Base-by-base conservation (phyloP, 2,113 vertebrate species). In the Gymnorhina tibicen region DNA sequence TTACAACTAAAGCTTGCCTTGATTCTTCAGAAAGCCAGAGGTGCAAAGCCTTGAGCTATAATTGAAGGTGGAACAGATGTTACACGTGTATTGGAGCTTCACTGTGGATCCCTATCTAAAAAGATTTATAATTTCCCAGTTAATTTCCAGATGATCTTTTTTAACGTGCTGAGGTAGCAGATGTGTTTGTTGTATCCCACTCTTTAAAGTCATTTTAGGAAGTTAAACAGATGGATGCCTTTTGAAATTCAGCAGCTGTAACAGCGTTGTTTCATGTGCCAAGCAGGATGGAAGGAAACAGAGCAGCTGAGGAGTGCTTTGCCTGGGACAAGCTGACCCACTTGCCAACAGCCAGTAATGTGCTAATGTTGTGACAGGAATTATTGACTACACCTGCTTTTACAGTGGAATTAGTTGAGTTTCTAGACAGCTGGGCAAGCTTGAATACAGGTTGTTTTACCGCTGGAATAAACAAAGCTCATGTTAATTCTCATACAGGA, bases 101-200 rank as follows among this genome's bases (percentile, higher is more conserved):
- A 0, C 19, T 55, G 42, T 55, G 83, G 33, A 46, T 59, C 7
- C 2, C 35, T 21, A 5, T 72, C 49, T 52, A 44, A 52, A 85
- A 89, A 82, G 53, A 87, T 82, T 89, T 79, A 52, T 60, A 28
- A 82, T 92, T 79, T 92, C 56, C 56, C 53, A 24, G 73, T 75
- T 87, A 81, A 91, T 94, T 96, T 92, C 80, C 95, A 85, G 77
- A 77, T 94, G 85, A 95, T 93, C 14, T 72, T 68, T 92, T 91
- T 85, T 53, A 72, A 68, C 16, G 15, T 68, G 92, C 80, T 64
- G 86, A 72, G 69, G 74, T 82, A 60, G 94, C 96, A 95, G 87
- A 91, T 97, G 91, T 95, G 87, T 92, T 94, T 91, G 64, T 81
- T 84, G 64, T 91, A 77, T 46, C 80, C 88, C 8, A 6, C 63